These are phyloP conservation scores for Orbicella faveolata DNA, from an alignment of 64 coral and sea anemone genomes.

Conservation along the genomic window DNA sequence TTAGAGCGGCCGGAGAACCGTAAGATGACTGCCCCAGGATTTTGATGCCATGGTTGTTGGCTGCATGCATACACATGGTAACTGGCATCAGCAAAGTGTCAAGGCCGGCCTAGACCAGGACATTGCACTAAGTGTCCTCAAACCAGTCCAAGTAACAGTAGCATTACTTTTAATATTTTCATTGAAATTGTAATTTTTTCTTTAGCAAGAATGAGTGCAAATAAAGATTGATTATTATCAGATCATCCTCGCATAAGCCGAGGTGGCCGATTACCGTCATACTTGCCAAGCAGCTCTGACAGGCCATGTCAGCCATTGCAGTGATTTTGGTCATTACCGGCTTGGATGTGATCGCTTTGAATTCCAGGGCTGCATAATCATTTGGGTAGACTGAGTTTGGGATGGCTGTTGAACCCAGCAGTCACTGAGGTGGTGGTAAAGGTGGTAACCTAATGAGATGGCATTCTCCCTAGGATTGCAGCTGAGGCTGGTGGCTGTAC, in stretches of 20 bases:
- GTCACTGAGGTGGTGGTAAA: slow-evolving; percentile 47
- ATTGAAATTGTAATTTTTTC: too few species aligned
- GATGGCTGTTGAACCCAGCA: slow-evolving; percentile 37
- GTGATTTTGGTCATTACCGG: neutral
- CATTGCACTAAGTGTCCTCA: too few species aligned
- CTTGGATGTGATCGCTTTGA: neutral
- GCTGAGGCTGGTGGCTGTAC: neutral
- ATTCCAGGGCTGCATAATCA: slow-evolving; percentile 26
- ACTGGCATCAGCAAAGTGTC: neutral
- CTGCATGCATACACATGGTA: slow-evolving; percentile 33
- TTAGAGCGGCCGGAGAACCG: slow-evolving; percentile 19
- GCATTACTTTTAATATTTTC: too few species aligned
- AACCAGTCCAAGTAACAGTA: too few species aligned
- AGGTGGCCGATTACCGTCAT: slow-evolving; percentile 21
- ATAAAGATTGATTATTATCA: neutral
- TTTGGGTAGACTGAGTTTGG: slow-evolving; percentile 42
- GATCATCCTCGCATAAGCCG: slow-evolving; percentile 9
- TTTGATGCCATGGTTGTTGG: slow-evolving; percentile 44
- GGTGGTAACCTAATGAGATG: slow-evolving; percentile 27
- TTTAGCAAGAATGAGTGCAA: too few species aligned
- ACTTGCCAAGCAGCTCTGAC: slow-evolving; percentile 7
- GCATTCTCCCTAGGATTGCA: too few species aligned
- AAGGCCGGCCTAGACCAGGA: too few species aligned
- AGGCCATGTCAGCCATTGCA: slow-evolving; percentile 18
- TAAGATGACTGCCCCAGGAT: slow-evolving; percentile 49